These are phyloP conservation scores for Prolemur simus DNA, from an alignment of 2,113 vertebrate species.

Conservation along the genomic window DNA sequence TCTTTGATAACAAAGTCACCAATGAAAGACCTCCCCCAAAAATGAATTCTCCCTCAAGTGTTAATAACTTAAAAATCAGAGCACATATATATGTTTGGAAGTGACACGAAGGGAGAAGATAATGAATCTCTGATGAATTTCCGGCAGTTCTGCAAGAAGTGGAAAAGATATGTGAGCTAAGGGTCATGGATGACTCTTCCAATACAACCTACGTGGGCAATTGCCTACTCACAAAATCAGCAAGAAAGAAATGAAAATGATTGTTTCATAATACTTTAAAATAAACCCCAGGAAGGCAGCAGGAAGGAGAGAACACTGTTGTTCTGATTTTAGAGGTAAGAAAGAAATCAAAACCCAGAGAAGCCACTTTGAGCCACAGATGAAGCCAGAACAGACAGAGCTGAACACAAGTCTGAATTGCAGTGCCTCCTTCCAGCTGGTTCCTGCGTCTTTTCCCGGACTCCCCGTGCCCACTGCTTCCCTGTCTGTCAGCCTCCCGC, in stretches of 20 bases:
- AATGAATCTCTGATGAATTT: not conserved
- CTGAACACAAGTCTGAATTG: not conserved
- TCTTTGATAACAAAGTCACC: not conserved
- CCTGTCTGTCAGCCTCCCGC: not conserved
- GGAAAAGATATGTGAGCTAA: not conserved
- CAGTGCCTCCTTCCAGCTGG: not conserved
- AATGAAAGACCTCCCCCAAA: not conserved
- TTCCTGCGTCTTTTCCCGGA: not conserved
- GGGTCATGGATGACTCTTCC: not conserved
- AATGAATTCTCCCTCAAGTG: not conserved
- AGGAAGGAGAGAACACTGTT: not conserved
- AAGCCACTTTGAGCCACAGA: constrained; percentile 39
- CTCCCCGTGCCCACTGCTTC: not conserved
- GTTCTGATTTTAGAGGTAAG: constrained; percentile 40
- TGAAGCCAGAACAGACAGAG: not conserved
- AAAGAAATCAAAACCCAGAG: constrained; percentile 42
- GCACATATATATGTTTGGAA: not conserved
- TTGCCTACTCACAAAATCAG: not conserved
- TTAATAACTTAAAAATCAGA: constrained; percentile 38
- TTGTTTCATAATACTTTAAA: not conserved
- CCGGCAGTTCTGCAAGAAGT: not conserved
- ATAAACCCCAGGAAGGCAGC: not conserved
- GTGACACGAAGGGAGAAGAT: not conserved
- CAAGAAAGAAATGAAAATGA: constrained; percentile 20
- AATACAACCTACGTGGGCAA: not conserved